phyloP scores from a whole-genome alignment of 2,797 vertebrate genomes.

The Tokudaia tokunoshimensis region DNA sequence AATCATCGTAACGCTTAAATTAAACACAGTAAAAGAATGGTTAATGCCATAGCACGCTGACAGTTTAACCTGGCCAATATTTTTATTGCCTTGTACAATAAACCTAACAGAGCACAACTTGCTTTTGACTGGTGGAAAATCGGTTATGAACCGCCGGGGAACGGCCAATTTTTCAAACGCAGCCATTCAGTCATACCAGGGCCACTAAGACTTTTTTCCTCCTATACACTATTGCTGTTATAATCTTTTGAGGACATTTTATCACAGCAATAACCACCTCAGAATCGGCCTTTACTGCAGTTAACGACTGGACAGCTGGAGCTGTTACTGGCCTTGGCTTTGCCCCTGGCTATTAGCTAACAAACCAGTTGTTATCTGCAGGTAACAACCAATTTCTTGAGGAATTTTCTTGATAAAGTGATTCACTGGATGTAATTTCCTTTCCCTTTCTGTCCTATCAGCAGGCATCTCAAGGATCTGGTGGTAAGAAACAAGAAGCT shows the following conservation, averaged over 20 bases:
- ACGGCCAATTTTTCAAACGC: constrained; percentile 92
- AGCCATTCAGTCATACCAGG: constrained; percentile 90
- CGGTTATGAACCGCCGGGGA: constrained; percentile 92
- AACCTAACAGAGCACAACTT: constrained; percentile 93
- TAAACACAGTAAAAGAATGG: constrained; percentile 91
- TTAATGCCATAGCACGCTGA: constrained; percentile 90
- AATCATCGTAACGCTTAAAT: constrained; percentile 90
- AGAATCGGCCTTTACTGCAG: constrained; percentile 92
- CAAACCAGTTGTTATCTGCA: constrained; percentile 91
- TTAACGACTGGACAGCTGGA: constrained; percentile 93
- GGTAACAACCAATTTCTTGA: constrained; percentile 90
- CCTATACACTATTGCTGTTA: constrained; percentile 90
- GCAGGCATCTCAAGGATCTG: constrained; percentile 46
- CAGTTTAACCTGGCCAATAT: constrained; percentile 93
- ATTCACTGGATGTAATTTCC: constrained; percentile 81
- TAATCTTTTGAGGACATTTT: constrained; percentile 93
- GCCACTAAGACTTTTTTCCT: constrained; percentile 89
- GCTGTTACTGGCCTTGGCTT: constrained; percentile 90
- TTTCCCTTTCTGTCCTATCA: neutral
- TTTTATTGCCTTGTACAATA: constrained; percentile 93
- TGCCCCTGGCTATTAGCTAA: constrained; percentile 90
- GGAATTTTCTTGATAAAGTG: constrained; percentile 88
- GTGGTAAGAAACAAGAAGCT: constrained; percentile 35
- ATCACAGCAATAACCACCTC: constrained; percentile 92
- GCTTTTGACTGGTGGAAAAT: constrained; percentile 93